Evolutionary conservation across 2,113 vertebrate species (phyloP).

Genomic region (Erythrolamprus reginae): DNA sequence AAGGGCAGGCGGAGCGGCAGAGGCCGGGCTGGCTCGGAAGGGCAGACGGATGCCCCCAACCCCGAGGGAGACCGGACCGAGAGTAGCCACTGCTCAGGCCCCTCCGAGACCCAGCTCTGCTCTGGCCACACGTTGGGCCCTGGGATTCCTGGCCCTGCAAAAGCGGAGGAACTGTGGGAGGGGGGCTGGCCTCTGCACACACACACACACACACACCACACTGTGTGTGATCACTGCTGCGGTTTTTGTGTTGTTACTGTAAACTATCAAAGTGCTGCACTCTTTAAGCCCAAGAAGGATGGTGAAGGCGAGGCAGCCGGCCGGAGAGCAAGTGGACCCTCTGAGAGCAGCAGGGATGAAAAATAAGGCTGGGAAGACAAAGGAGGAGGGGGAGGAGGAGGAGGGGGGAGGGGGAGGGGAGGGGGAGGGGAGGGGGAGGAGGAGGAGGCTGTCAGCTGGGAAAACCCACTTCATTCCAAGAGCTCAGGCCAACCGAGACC

Average conservation of each 20-base stretch:
- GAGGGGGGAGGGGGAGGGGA: background rate
- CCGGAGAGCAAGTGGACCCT: background rate
- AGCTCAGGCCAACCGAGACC: background rate
- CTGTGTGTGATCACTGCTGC: too few relatives aligned
- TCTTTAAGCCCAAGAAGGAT: background rate
- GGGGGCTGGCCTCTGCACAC: too few relatives aligned
- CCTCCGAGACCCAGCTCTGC: background rate
- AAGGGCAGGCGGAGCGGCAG: too few relatives aligned
- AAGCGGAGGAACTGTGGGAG: too few relatives aligned
- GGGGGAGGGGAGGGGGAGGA: background rate
- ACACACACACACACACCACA: too few relatives aligned
- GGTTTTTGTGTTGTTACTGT: too few relatives aligned
- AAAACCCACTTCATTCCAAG: background rate
- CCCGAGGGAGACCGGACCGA: background rate
- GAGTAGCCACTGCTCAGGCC: background rate
- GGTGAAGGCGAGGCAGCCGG: background rate
- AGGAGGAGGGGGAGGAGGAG: background rate
- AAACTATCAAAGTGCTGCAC: slow-evolving; percentile 24
- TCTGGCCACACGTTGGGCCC: background rate
- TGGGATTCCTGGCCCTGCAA: background rate
- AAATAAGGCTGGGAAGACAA: background rate
- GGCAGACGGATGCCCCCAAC: background rate
- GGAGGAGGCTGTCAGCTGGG: background rate
- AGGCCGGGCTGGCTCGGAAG: background rate
- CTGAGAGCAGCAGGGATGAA: background rate